Conservation (phyloP, 1,140 invertebrate genomes). For the Sweltsa coloradensis region DNA sequence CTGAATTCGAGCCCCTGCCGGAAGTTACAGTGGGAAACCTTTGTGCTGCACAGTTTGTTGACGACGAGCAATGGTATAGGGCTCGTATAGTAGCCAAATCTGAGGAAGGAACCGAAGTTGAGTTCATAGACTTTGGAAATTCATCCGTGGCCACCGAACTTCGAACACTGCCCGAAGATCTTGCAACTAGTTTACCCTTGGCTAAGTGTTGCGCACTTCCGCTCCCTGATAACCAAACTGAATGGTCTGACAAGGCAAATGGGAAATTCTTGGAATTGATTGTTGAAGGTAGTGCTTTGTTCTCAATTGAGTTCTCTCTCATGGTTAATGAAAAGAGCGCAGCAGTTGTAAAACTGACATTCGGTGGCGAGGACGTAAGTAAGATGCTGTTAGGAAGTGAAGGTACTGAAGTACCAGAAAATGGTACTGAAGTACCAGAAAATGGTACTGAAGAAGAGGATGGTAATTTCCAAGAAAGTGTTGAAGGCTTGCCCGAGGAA, state of each 20-base stretch:
- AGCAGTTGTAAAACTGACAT: no score
- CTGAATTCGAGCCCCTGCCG: constrained; percentile 32
- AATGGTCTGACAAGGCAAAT: constrained; percentile 47
- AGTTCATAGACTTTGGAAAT: constrained; percentile 65
- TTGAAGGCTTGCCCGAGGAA: no score
- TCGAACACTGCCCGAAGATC: constrained; percentile 44
- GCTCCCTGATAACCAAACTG: constrained; percentile 40
- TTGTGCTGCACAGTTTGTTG: constrained; percentile 48
- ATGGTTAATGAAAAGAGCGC: not conserved
- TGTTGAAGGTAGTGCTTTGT: constrained; percentile 47
- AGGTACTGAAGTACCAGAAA: no score
- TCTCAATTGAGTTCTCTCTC: constrained; percentile 20
- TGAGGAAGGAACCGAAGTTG: constrained; percentile 39
- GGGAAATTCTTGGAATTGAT: constrained; percentile 48
- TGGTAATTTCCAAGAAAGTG: no score
- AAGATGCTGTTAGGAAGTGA: no score
- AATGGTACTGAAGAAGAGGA: no score
- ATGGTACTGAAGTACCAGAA: no score
- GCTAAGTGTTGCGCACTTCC: constrained; percentile 48
- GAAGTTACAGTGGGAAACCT: constrained; percentile 37
- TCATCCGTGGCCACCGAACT: constrained; percentile 43
- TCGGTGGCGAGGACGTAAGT: no score
- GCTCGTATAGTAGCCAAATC: constrained; percentile 46
- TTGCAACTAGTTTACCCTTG: constrained; percentile 42
- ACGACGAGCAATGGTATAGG: constrained; percentile 51